These are phyloP conservation scores for Caranx melampygus DNA, from an alignment of 2,113 vertebrate genomes.

Conservation along the genomic window DNA sequence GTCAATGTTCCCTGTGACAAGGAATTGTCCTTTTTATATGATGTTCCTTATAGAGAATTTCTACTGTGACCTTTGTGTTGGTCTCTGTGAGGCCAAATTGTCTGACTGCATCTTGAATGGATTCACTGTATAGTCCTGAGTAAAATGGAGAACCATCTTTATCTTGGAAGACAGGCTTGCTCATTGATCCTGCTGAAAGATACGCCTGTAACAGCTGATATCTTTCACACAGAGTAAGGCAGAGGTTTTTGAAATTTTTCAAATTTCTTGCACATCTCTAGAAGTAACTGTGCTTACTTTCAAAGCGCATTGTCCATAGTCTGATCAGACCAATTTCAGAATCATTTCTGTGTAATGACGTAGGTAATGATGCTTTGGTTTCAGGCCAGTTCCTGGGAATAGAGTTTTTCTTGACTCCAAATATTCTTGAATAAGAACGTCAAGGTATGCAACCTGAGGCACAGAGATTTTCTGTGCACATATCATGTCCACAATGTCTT, in stretches of 20 bases:
- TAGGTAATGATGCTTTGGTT: conserved; percentile 19
- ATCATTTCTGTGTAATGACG: neutral
- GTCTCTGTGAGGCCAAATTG: too few species aligned
- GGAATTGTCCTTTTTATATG: too few species aligned
- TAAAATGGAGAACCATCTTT: too few species aligned
- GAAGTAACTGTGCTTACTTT: conserved; percentile 56
- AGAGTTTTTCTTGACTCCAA: conserved; percentile 24
- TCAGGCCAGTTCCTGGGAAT: conserved; percentile 4
- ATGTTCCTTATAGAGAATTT: too few species aligned
- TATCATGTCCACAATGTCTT: conserved; percentile 32
- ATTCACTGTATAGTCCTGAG: too few species aligned
- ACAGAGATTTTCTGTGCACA: conserved; percentile 26
- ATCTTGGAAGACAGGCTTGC: neutral
- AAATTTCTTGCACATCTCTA: conserved; percentile 47
- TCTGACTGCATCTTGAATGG: too few species aligned
- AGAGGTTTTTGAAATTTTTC: conserved; percentile 66
- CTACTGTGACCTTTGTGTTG: too few species aligned
- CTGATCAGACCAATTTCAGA: conserved; percentile 5
- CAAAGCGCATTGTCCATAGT: conserved; percentile 45
- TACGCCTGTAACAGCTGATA: neutral
- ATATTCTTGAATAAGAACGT: conserved; percentile 47
- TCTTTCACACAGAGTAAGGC: conserved; percentile 16
- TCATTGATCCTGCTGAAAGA: conserved; percentile 6
- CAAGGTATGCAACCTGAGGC: conserved; percentile 38
- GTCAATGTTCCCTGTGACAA: too few species aligned